Conservation (phyloP, 2,113 vertebrate species). For the Corythaeola cristata region DNA sequence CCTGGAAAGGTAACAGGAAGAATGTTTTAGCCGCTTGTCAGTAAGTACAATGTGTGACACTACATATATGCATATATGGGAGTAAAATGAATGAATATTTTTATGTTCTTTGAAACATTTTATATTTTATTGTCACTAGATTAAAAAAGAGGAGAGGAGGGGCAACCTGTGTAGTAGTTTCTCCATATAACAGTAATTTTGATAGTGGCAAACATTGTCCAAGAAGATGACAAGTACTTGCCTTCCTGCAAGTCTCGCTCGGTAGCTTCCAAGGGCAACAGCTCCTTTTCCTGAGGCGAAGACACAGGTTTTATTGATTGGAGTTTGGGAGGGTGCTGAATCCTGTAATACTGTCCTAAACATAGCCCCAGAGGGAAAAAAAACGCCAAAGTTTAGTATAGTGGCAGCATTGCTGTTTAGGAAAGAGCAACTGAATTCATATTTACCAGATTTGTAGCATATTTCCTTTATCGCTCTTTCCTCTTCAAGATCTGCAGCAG, state of each 20-base stretch:
- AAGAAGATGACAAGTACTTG: constrained; percentile 30
- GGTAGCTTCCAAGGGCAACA: constrained; percentile 37
- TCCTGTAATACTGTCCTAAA: constrained; percentile 76
- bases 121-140: neutral
- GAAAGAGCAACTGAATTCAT: neutral
- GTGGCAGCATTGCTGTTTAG: neutral
- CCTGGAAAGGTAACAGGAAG: constrained; percentile 23
- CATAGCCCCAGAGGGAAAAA: neutral
- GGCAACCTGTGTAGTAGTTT: neutral
- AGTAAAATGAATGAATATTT: too few species aligned
- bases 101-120: too few species aligned
- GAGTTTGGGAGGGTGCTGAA: constrained; percentile 36
- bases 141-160: too few species aligned
- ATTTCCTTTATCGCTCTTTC: constrained; percentile 76
- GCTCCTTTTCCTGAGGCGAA: constrained; percentile 28
- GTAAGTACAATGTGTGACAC: neutral
- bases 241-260: constrained; percentile 69
- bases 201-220: neutral
- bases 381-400: neutral
- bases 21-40: neutral
- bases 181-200: neutral
- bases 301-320: neutral
- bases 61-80: too few species aligned
- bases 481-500: constrained; percentile 73
- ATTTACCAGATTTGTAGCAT: constrained; percentile 75